Percentiles rank a stretch among this genome's conserved stretches.
phyloP scores from a whole-genome alignment of 2,797 vertebrate genomes.

The Gallinago solitaria region DNA sequence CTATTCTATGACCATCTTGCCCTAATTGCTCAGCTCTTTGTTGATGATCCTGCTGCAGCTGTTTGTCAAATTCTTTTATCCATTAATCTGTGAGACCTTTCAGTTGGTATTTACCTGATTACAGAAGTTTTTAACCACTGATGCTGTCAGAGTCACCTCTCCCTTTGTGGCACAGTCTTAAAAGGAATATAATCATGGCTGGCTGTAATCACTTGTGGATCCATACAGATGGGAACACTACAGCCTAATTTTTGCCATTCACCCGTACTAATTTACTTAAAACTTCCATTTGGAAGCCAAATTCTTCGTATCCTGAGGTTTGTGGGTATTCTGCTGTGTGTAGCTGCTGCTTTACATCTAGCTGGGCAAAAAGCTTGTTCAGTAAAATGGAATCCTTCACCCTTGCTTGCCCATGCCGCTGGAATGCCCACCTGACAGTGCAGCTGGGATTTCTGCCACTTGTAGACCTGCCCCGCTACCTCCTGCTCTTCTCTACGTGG shows the following conservation, averaged over 20 bases:
- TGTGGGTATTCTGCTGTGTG: background rate
- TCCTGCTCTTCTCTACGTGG: background rate
- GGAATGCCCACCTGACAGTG: background rate
- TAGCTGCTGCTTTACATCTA: background rate
- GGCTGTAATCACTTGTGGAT: background rate
- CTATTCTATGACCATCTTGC: background rate
- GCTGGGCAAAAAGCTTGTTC: background rate
- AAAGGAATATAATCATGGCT: background rate
- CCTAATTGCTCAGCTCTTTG: conserved; percentile 44
- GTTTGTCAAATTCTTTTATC: conserved; percentile 9
- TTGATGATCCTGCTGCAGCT: conserved; percentile 12
- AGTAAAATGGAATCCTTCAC: background rate
- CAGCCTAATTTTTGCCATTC: background rate
- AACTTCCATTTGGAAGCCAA: background rate
- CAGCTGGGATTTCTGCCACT: background rate
- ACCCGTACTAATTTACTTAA: background rate
- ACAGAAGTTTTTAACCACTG: background rate
- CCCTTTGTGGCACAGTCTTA: background rate
- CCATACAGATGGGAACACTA: background rate
- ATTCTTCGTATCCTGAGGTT: background rate
- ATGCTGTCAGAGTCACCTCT: background rate
- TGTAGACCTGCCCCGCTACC: background rate
- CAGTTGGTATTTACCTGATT: conserved; percentile 7
- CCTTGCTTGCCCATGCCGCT: background rate
- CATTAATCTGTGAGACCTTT: conserved; percentile 46